These are phyloP conservation scores for Pleuronectes platessa DNA, from an alignment of 2,113 vertebrate genomes.

Conservation along the genomic window DNA sequence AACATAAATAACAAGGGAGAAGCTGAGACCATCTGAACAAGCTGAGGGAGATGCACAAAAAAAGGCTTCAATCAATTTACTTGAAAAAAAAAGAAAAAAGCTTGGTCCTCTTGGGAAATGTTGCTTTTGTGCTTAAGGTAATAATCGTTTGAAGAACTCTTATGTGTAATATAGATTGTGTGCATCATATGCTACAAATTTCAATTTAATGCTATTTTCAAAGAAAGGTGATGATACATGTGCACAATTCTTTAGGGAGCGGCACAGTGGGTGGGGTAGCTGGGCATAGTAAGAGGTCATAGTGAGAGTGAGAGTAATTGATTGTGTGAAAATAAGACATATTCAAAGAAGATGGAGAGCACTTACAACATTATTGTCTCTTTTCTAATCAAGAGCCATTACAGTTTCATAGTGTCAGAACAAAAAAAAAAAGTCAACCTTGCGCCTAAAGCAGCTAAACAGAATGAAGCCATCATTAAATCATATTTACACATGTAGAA, in stretches of 20 bases:
- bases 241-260: background rate
- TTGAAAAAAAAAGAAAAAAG: constrained; percentile 9
- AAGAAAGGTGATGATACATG: background rate
- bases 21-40: constrained; percentile 49
- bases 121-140: constrained; percentile 17
- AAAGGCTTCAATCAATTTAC: constrained; percentile 39
- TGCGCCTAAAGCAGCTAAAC: background rate
- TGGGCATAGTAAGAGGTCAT: background rate
- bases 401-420: background rate
- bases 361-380: background rate
- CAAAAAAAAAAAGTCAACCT: background rate
- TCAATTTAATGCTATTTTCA: background rate
- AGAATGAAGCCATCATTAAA: background rate
- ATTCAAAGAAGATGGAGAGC: background rate
- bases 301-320: background rate
- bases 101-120: constrained; percentile 38
- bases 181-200: background rate
- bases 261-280: background rate
- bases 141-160: constrained; percentile 10
- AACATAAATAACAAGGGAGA: constrained; percentile 73
- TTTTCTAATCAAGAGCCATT: background rate
- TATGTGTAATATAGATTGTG: background rate
- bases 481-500: background rate
- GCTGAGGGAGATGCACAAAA: constrained; percentile 48
- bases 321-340: background rate